phyloP scores from a whole-genome alignment of 1,140 invertebrate species.

The Manduca sexta region DNA sequence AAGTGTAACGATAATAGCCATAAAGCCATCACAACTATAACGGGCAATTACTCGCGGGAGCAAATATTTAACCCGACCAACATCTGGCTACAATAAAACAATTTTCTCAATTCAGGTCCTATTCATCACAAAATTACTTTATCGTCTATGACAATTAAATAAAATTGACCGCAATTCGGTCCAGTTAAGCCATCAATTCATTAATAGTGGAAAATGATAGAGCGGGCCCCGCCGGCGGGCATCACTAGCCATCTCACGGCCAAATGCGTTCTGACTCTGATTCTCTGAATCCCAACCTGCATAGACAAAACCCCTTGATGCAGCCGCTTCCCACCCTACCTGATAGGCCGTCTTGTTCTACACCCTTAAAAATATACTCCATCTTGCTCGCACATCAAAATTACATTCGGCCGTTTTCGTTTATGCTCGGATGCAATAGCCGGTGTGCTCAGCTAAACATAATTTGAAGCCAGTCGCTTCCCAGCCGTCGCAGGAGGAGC shows the following conservation, averaged over 20 bases:
- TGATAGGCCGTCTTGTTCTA: slow-evolving; percentile 36
- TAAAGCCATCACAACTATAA: neutral
- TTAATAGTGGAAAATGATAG: slow-evolving; percentile 33
- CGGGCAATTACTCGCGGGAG: neutral
- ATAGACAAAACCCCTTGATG: slow-evolving; percentile 49
- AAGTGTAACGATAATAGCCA: too few relatives aligned
- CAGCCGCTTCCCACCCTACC: slow-evolving; percentile 54
- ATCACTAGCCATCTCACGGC: slow-evolving; percentile 28
- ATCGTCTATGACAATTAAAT: slow-evolving; percentile 38
- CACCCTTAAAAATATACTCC: slow-evolving; percentile 19
- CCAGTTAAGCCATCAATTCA: slow-evolving; percentile 40
- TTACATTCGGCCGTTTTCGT: slow-evolving; percentile 62
- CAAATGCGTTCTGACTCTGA: slow-evolving; percentile 48
- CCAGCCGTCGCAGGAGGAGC: slow-evolving; percentile 40
- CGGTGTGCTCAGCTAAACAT: slow-evolving; percentile 50
- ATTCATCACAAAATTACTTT: slow-evolving; percentile 41
- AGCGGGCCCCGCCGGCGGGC: slow-evolving; percentile 12
- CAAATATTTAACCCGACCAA: neutral
- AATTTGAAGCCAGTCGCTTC: slow-evolving; percentile 59
- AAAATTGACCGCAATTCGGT: slow-evolving; percentile 40
- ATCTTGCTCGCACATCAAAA: slow-evolving; percentile 52
- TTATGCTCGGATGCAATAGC: slow-evolving; percentile 62
- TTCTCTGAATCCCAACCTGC: slow-evolving; percentile 29
- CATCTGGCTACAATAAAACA: slow-evolving; percentile 14
- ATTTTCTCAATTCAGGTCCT: slow-evolving; percentile 20